phyloP scores from a whole-genome alignment of 2,113 vertebrate species.

The Sphaerodactylus townsendi region DNA sequence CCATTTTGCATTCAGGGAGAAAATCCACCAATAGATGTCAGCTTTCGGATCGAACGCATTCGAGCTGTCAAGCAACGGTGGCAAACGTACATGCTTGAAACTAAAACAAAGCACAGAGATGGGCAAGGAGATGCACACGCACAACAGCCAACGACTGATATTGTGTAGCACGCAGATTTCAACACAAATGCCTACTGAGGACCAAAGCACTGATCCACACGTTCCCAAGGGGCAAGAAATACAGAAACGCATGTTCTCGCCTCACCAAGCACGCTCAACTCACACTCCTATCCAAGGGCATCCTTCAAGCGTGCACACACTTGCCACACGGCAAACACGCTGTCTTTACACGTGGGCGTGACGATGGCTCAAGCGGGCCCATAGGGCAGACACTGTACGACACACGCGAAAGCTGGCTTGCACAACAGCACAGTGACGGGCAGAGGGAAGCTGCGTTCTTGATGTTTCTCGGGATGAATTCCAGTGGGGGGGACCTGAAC shows the following conservation, averaged over 20 bases:
- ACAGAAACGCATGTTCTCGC: not conserved
- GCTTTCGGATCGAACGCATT: constrained; percentile 11
- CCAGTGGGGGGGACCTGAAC: constrained; percentile 46
- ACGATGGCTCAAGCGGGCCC: constrained; percentile 14
- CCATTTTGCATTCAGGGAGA: constrained; percentile 34
- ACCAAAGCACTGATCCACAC: not conserved
- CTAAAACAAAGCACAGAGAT: constrained; percentile 17
- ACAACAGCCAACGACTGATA: not conserved
- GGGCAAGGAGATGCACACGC: not conserved
- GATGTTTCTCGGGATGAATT: constrained; percentile 40
- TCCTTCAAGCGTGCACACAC: not conserved
- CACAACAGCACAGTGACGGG: constrained; percentile 41
- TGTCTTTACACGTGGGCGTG: not conserved
- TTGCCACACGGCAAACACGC: not conserved
- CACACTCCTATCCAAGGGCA: not conserved
- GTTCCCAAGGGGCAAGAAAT: not conserved
- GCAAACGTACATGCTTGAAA: not conserved
- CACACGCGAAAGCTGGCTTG: constrained; percentile 46
- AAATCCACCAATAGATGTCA: constrained; percentile 38
- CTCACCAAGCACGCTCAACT: not conserved
- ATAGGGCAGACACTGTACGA: constrained; percentile 28
- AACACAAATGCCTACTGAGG: not conserved
- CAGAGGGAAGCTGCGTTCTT: constrained; percentile 33
- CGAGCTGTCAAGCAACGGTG: not conserved
- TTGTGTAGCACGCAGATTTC: not conserved